These are phyloP conservation scores for Apogon hyalosoma DNA, from an alignment of 2,797 vertebrate genomes.

Conservation along the genomic window DNA sequence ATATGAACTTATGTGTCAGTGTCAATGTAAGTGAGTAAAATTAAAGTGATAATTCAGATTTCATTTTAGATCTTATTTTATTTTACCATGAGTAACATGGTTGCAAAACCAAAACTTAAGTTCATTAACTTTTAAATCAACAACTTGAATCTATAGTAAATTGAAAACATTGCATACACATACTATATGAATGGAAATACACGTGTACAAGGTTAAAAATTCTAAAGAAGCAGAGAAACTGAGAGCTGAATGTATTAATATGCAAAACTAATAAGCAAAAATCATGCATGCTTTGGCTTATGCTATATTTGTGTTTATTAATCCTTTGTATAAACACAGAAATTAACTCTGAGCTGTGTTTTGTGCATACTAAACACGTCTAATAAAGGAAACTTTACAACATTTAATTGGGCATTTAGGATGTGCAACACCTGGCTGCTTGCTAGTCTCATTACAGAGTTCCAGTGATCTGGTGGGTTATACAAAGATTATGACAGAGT, in stretches of 20 bases:
- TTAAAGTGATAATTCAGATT: too few species aligned
- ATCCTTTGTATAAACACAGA: conserved; percentile 38
- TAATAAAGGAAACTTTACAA: conserved; percentile 33
- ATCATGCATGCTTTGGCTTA: conserved; percentile 31
- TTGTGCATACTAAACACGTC: conserved; percentile 33
- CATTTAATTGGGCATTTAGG: conserved; percentile 61
- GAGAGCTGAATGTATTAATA: conserved; percentile 34
- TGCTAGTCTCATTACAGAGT: conserved; percentile 44
- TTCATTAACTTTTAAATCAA: too few species aligned
- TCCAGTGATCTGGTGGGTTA: conserved; percentile 43
- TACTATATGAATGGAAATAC: conserved; percentile 1
- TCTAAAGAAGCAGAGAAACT: neutral
- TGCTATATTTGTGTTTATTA: conserved; percentile 55
- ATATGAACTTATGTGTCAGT: too few species aligned
- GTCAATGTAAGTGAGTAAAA: too few species aligned
- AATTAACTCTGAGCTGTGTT: conserved; percentile 47
- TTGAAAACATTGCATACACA: neutral
- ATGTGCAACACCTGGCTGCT: conserved; percentile 58
- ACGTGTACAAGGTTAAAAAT: conserved; percentile 11
- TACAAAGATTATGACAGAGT: conserved; percentile 37
- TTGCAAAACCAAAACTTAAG: too few species aligned
- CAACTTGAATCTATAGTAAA: too few species aligned
- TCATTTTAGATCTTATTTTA: too few species aligned
- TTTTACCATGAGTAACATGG: too few species aligned
- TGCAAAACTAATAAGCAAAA: conserved; percentile 41